Base-by-base conservation (phyloP, 2,888 invertebrate genomes). In the Nezara viridula region DNA sequence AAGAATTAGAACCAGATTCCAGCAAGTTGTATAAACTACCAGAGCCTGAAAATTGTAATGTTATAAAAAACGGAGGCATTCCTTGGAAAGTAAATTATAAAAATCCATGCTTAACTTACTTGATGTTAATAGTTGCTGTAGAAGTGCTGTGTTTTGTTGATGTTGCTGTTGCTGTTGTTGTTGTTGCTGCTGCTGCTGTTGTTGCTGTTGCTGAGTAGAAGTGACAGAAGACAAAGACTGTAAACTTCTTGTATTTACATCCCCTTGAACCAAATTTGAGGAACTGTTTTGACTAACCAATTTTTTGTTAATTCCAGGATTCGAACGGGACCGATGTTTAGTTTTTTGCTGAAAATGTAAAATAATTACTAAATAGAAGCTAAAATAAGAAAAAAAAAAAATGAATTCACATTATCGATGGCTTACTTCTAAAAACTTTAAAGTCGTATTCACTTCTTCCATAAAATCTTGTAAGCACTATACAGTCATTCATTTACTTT, bases 111-210 rank as follows among this genome's bases (percentile, higher is more conserved):
- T 60, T 19, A 47, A 12, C 81, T 44, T 52, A 88, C 88, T 88
- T 7, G 88, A 52, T 16, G 88, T 88, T n/a, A 88, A 50, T 5
- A 88, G 55, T 24, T 88, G 88, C n/a, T 88, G 77, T 19, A 88
- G 88, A 32, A 88, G 81, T 12, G 88, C 88, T 52, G 88, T 77
- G 24, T 88, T 88, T 40, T 88, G 88, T 37, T 73, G 66, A 32
- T 73, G 66, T 21, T 73, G 55, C 24, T 81, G 85, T 12, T 85
- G 85, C 52, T 88, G 88, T 37, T 73, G 66, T 19, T 73, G 66
- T 21, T 73, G 55, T 19, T 81, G 85, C 10, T 85, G 85, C 9
- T 85, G 85, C n/a, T 85, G 47, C 5, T 86, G 86, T 12, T 86
- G 86, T 40, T 55, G 77, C 27, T 88, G 88, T 16, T 66, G 55